A percentile compares a stretch with the other conserved stretches of the same genome.
Conservation (phyloP, 2,113 vertebrate species). For the Clarias macrocephalus region DNA sequence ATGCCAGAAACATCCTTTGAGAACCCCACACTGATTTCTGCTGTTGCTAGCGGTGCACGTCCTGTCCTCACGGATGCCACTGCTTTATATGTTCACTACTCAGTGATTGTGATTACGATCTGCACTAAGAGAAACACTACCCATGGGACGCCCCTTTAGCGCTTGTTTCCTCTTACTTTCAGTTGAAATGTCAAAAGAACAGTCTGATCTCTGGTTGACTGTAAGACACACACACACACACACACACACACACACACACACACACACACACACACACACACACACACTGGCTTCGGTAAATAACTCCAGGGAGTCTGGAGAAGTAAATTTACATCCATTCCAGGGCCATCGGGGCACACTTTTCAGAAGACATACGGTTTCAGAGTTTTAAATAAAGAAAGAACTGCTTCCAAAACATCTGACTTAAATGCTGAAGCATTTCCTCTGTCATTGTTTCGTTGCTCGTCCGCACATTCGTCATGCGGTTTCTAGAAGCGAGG, state of each 20-base stretch:
- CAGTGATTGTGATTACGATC: not conserved
- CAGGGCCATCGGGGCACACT: too few species aligned
- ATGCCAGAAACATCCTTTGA: not conserved
- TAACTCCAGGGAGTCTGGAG: not conserved
- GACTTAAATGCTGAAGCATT: constrained; percentile 1
- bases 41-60: not conserved
- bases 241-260: too few species aligned
- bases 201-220: not conserved
- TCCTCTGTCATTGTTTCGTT: not conserved
- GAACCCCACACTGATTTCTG: not conserved
- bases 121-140: constrained; percentile 14
- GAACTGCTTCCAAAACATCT: not conserved
- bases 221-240: not conserved
- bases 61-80: not conserved
- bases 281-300: not conserved
- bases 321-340: not conserved
- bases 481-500: not conserved
- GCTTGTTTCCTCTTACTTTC: not conserved
- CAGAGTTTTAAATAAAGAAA: not conserved
- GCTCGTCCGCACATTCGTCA: not conserved
- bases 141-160: not conserved
- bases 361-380: not conserved
- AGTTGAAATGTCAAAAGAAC: constrained; percentile 7
- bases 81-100: not conserved
- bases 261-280: too few species aligned